These are phyloP conservation scores for Tortrix viridana DNA, from an alignment of 2,888 invertebrate genomes.

Conservation along the genomic window DNA sequence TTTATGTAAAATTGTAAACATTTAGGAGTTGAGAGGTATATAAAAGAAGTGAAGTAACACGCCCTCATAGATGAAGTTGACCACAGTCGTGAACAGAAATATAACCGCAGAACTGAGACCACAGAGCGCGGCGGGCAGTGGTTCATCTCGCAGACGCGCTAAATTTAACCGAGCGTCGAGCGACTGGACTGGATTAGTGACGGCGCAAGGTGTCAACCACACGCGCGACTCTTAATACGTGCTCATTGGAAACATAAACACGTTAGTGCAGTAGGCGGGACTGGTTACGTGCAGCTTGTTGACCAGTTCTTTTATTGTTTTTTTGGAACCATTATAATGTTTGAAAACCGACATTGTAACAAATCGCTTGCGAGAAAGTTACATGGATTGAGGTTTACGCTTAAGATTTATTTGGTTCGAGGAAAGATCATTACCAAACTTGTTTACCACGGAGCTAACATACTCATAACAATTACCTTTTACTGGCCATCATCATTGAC, in stretches of 20 bases:
- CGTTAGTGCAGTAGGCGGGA: constrained; percentile 36
- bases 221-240: constrained; percentile 53
- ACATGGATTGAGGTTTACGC: not conserved
- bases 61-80: constrained; percentile 54
- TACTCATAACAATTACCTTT: constrained; percentile 21
- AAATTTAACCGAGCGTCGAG: constrained; percentile 64
- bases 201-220: constrained; percentile 64
- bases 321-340: constrained; percentile 11
- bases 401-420: constrained; percentile 41
- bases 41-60: constrained; percentile 10
- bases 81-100: constrained; percentile 74
- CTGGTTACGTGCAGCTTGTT: constrained; percentile 32
- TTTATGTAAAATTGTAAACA: constrained; percentile 40
- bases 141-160: constrained; percentile 69
- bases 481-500: constrained; percentile 27
- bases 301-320: constrained; percentile 28
- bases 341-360: constrained; percentile 11
- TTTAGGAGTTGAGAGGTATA: not conserved
- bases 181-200: constrained; percentile 60
- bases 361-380: constrained; percentile 15
- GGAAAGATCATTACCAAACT: constrained; percentile 46
- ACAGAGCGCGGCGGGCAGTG: constrained; percentile 62
- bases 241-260: constrained; percentile 54
- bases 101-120: constrained; percentile 66
- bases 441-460: constrained; percentile 48